Conservation (phyloP, 2,113 vertebrate species). For the Arothron firmamentum region DNA sequence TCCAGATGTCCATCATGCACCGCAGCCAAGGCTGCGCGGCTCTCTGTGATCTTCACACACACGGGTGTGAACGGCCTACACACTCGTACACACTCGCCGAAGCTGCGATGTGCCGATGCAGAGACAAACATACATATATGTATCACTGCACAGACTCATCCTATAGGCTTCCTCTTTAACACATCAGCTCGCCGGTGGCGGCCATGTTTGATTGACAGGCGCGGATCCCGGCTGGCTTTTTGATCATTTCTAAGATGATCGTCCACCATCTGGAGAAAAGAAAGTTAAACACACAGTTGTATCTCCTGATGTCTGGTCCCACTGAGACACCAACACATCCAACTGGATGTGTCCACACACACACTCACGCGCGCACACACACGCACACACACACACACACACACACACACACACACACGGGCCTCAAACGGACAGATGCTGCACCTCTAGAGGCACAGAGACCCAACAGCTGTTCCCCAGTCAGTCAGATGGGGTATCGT, state of each 20-base stretch:
- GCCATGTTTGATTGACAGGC: slow-evolving; percentile 57
- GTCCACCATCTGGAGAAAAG: slow-evolving; percentile 73
- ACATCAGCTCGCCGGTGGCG: slow-evolving; percentile 25
- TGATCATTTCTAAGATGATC: slow-evolving; percentile 63
- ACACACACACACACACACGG: not conserved
- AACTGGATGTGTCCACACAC: slow-evolving; percentile 6
- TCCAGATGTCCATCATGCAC: slow-evolving; percentile 73
- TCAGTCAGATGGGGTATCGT: slow-evolving; percentile 72
- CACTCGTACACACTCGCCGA: slow-evolving; percentile 14
- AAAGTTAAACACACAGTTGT: slow-evolving; percentile 77
- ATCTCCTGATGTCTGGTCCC: slow-evolving; percentile 71
- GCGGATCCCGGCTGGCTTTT: slow-evolving; percentile 48
- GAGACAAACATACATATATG: slow-evolving; percentile 38
- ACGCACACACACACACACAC: slow-evolving; percentile 1
- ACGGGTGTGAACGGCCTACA: slow-evolving; percentile 49
- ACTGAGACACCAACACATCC: slow-evolving; percentile 48
- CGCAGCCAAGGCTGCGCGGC: slow-evolving; percentile 65
- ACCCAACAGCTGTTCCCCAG: slow-evolving; percentile 75
- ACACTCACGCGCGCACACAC: too few species aligned
- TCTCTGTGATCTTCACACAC: slow-evolving; percentile 52
- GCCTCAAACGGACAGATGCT: slow-evolving; percentile 75
- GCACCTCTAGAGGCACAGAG: slow-evolving; percentile 76
- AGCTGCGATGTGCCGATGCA: slow-evolving; percentile 49
- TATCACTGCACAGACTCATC: slow-evolving; percentile 28
- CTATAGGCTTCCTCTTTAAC: slow-evolving; percentile 39